These are phyloP conservation scores for Sander lucioperca DNA, from an alignment of 2,113 vertebrate species.

Conservation along the genomic window DNA sequence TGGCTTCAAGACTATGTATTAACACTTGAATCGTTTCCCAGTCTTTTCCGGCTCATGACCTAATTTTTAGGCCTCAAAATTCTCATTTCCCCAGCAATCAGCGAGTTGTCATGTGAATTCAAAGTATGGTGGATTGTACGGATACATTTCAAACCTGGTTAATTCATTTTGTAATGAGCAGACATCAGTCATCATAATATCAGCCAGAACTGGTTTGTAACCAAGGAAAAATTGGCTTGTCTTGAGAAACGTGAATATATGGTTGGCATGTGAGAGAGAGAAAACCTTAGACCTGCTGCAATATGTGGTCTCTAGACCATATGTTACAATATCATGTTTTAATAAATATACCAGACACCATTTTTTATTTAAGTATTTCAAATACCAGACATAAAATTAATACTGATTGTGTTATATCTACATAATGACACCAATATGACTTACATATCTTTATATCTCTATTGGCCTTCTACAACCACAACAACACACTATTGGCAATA, in stretches of 20 bases:
- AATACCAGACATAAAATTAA: not conserved
- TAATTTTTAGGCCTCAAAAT: constrained; percentile 18
- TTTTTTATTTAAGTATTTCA: not conserved
- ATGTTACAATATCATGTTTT: not conserved
- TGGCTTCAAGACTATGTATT: not conserved
- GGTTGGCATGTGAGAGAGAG: not conserved
- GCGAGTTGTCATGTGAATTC: not conserved
- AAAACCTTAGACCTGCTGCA: not conserved
- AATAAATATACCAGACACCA: not conserved
- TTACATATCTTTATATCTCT: too few relatives aligned
- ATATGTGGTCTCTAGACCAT: not conserved
- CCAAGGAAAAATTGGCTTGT: not conserved
- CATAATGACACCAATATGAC: not conserved
- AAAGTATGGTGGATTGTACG: not conserved
- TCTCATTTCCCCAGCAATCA: not conserved
- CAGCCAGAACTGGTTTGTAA: not conserved
- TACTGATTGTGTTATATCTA: not conserved
- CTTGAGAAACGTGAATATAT: not conserved
- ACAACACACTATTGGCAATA: not conserved
- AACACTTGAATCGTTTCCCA: constrained; percentile 24
- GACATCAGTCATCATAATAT: not conserved
- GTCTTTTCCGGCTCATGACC: constrained; percentile 19
- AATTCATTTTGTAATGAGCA: not conserved
- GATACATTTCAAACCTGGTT: not conserved
- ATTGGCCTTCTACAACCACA: not conserved